Evolutionary conservation across 2,888 invertebrate species (phyloP).

Genomic region (Rhagonycha lutea): DNA sequence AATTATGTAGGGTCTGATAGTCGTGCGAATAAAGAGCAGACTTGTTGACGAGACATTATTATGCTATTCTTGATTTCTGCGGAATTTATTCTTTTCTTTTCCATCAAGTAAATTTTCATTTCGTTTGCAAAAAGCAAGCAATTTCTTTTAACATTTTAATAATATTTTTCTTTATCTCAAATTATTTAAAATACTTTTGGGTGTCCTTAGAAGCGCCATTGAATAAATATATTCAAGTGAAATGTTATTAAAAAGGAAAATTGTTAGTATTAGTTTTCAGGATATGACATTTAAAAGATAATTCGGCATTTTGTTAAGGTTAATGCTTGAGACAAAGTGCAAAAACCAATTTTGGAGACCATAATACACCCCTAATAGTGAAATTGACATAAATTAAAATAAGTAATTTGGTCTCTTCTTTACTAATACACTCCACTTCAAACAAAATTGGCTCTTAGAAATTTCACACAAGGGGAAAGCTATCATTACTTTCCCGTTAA

Average conservation of each 20-base stretch:
- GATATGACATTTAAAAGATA: not conserved
- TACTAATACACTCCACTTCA: not conserved
- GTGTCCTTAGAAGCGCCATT: not conserved
- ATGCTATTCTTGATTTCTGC: no score
- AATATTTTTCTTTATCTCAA: not conserved
- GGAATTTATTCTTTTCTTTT: no score
- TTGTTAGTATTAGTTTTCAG: not conserved
- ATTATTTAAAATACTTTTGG: not conserved
- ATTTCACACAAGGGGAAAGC: slow-evolving; percentile 2
- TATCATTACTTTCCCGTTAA: slow-evolving; percentile 3
- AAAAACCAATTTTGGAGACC: slow-evolving; percentile 1
- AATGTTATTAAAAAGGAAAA: not conserved
- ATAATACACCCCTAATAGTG: not conserved
- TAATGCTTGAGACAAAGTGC: not conserved
- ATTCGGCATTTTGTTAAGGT: not conserved
- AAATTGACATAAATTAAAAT: slow-evolving; percentile 5
- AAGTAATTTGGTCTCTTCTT: slow-evolving; percentile 1
- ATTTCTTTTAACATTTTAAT: no score
- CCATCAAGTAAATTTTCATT: no score
- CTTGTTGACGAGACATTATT: no score
- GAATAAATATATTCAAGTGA: not conserved
- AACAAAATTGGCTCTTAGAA: slow-evolving; percentile 3
- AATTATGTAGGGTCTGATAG: no score
- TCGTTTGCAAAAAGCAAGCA: no score
- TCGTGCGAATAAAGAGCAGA: no score